Percentiles rank a stretch among this genome's conserved stretches.
Evolutionary conservation across 2,113 vertebrate species (phyloP).

Genomic region (Podiceps cristatus): DNA sequence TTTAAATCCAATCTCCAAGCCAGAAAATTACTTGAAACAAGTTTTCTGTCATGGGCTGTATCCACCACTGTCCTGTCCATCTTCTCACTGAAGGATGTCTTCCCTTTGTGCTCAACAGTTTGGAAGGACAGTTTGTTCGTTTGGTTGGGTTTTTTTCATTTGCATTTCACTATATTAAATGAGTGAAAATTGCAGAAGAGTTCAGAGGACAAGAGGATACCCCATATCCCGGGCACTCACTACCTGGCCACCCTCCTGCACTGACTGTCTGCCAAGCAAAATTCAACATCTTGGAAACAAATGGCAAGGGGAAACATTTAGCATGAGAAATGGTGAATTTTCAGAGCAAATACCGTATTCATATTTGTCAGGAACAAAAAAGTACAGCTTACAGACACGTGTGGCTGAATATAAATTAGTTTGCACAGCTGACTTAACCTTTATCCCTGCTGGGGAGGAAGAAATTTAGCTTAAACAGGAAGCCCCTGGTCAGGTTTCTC

Average conservation of each 20-base stretch:
- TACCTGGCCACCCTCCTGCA: background rate
- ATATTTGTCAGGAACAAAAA: slow-evolving; percentile 30
- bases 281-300: background rate
- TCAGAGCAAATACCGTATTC: slow-evolving; percentile 10
- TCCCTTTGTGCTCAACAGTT: background rate
- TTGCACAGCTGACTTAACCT: slow-evolving; percentile 52
- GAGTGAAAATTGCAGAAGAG: background rate
- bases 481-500: background rate
- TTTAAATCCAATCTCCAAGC: background rate
- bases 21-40: background rate
- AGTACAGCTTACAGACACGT: background rate
- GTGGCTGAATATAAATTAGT: slow-evolving; percentile 28
- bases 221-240: background rate
- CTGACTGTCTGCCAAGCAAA: slow-evolving; percentile 21
- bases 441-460: background rate
- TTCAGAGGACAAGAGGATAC: background rate
- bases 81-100: background rate
- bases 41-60: background rate
- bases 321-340: background rate
- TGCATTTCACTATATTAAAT: background rate
- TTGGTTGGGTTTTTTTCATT: background rate
- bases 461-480: background rate
- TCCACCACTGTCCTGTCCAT: background rate
- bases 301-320: background rate
- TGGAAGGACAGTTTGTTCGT: background rate